phyloP scores from a whole-genome alignment of 2,113 vertebrate genomes.

The Chrysemys picta region DNA sequence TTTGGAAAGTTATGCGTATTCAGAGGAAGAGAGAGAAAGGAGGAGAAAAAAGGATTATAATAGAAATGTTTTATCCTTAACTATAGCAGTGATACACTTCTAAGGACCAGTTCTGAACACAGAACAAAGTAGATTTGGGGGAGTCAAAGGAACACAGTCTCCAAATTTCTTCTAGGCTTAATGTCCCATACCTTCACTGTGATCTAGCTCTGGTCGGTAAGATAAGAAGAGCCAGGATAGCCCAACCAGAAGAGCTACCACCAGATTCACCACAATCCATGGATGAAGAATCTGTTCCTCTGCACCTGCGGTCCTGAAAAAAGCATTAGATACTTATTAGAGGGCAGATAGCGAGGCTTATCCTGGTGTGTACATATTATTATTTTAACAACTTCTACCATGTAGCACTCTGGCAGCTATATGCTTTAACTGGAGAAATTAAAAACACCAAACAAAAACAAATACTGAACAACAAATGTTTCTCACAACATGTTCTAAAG shows the following conservation, averaged over 20 bases:
- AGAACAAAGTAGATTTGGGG: neutral
- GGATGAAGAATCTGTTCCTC: constrained; percentile 89
- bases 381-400: neutral
- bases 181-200: constrained; percentile 86
- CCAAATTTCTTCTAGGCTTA: neutral
- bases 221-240: constrained; percentile 92
- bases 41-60: neutral
- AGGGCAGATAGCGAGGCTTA: neutral
- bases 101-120: neutral
- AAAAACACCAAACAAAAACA: constrained; percentile 10
- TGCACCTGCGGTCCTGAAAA: constrained; percentile 82
- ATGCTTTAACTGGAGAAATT: neutral
- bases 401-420: neutral
- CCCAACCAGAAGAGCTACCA: constrained; percentile 90
- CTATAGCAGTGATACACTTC: neutral
- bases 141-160: neutral
- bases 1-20: neutral
- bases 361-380: neutral
- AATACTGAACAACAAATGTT: neutral
- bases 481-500: neutral
- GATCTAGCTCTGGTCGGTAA: constrained; percentile 87
- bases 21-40: neutral
- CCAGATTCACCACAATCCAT: constrained; percentile 93
- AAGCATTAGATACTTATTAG: constrained; percentile 18
- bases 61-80: neutral